Base-by-base conservation (phyloP, 2,888 invertebrate species). In the Cataglyphis altisquamis region DNA sequence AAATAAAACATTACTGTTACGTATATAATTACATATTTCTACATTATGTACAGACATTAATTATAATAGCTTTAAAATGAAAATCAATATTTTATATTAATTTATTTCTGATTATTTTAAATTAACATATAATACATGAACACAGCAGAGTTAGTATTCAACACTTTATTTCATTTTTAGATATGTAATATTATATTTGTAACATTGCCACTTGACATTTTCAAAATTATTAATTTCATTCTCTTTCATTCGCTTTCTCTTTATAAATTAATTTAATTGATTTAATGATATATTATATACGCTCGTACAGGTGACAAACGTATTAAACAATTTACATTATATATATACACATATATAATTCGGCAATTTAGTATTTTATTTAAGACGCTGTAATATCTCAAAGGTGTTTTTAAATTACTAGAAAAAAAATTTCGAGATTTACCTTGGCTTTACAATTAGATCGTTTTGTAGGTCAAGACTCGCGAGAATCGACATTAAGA, bases 401-500 rank as follows among this genome's bases (percentile, higher is more conserved):
- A 75, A 32, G 0, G 29, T 57, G 55, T 21, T 67, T 67, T 41
- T 57, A 36, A 15, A 36, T 29, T 25, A 21, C n/a, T 41, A 21
- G 1, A 9, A 29, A 36, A 66, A 15, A 41, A 39, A 29, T 55
- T 55, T 55, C 39, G 8, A n/a, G 10, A 48, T n/a, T 48, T 10
- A 36, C 15, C n/a, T 67, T 41, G n/a, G 29, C 6, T 36, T 77
- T 66, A 64, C 39, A 74, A 77, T 75, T 18, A 63, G 66, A 85
- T 88, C 82, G n/a, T 88, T 85, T 52, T 88, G 88, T 84, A 84
- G 64, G 68, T 82, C 83, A 70, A 73, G 80, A 84, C 77, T 60
- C 83, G 60, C 15, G 70, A 62, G 62, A 55, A 63, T 66, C 36
- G 80, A 74, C 77, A 84, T 86, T 80, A 83, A 70, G 75, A 82